Conservation (phyloP, 2,797 vertebrate species). For the Spinibarbus caldwelli region DNA sequence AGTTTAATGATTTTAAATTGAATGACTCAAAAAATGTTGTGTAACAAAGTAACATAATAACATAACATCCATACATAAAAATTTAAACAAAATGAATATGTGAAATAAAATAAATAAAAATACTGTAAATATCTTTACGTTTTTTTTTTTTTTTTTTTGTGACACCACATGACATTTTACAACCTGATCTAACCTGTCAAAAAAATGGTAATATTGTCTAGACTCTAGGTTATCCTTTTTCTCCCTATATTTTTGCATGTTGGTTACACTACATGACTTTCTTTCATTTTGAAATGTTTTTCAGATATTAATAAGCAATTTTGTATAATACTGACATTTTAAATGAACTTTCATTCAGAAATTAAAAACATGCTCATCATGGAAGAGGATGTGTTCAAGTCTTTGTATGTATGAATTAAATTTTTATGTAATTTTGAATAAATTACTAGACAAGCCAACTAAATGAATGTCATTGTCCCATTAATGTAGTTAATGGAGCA, state of each 20-base stretch:
- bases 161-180: neutral
- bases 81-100: neutral
- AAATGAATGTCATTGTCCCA: conserved; percentile 2
- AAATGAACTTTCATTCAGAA: neutral
- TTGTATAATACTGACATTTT: neutral
- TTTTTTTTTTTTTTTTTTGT: no score
- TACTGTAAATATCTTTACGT: neutral
- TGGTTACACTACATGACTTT: neutral
- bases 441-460: neutral
- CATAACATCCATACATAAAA: no score
- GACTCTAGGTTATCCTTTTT: neutral
- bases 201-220: no score
- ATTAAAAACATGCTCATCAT: conserved; percentile 6
- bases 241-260: neutral
- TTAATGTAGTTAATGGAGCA: neutral
- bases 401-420: neutral
- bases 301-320: neutral
- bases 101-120: neutral
- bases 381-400: neutral
- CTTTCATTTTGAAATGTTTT: neutral
- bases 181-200: neutral
- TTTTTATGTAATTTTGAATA: neutral
- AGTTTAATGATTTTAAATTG: neutral
- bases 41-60: neutral
- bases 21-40: neutral